These are phyloP conservation scores for Spisula subtruncata DNA, from an alignment of 2,888 invertebrate species.

Conservation along the genomic window DNA sequence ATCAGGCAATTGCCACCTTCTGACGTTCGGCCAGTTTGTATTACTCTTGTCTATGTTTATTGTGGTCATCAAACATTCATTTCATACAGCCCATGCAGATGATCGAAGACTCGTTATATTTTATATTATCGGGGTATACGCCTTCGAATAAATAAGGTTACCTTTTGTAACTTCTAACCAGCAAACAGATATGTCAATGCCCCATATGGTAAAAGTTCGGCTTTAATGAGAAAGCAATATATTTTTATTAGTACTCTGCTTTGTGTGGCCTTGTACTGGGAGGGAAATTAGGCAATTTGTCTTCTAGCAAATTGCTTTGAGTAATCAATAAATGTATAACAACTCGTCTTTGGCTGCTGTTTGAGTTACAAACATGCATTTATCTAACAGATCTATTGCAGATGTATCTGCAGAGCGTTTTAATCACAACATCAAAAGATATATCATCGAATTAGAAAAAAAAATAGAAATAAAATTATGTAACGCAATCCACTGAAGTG, in stretches of 20 bases:
- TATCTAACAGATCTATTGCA: background rate
- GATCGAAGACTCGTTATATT: no score
- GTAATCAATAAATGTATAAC: slow-evolving; percentile 5
- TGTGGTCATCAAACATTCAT: no score
- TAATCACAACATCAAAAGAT: background rate
- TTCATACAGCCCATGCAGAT: no score
- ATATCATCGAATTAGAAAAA: background rate
- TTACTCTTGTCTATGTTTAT: no score
- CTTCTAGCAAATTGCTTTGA: background rate
- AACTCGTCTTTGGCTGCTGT: background rate
- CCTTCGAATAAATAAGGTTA: no score
- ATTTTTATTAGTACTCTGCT: slow-evolving; percentile 3
- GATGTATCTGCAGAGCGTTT: background rate
- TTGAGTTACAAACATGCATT: background rate
- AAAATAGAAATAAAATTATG: background rate
- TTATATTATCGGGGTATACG: no score
- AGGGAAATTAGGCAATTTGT: slow-evolving; percentile 5
- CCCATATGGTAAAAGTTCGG: background rate
- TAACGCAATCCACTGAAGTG: background rate
- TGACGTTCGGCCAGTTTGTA: no score
- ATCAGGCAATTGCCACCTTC: no score
- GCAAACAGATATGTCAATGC: background rate
- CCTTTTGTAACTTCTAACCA: no score
- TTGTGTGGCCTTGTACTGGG: background rate
- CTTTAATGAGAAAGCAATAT: background rate